A percentile compares a stretch with the other conserved stretches of the same genome.
phyloP scores from a whole-genome alignment of 2,113 vertebrate species.

The Hippocampus zosterae region DNA sequence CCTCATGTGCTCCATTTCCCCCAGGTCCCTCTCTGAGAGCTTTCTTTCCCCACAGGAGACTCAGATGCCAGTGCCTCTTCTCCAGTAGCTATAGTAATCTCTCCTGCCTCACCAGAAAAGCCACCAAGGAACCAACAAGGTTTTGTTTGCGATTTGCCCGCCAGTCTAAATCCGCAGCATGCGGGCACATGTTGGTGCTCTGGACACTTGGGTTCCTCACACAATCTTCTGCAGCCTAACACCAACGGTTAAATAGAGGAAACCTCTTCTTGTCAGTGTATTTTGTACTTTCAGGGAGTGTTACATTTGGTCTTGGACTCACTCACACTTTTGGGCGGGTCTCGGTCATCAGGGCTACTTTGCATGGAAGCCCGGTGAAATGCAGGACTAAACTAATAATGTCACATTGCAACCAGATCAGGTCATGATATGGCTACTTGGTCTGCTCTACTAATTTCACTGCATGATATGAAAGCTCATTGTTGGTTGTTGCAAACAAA shows the following conservation, averaged over 20 bases:
- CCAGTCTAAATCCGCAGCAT: conserved; percentile 51
- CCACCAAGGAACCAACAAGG: conserved; percentile 76
- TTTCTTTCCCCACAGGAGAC: conserved; percentile 69
- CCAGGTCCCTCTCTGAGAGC: conserved; percentile 46
- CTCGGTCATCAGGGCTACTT: conserved; percentile 26
- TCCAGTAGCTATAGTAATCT: conserved; percentile 74
- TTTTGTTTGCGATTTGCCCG: conserved; percentile 66
- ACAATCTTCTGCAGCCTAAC: conserved; percentile 31
- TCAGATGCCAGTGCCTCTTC: conserved; percentile 63
- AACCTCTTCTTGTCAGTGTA: background rate
- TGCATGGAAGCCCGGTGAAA: conserved; percentile 9
- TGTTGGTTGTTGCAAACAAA: background rate
- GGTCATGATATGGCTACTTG: background rate
- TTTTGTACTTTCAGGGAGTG: background rate
- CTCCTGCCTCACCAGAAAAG: conserved; percentile 77
- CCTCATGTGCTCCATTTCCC: conserved; percentile 12
- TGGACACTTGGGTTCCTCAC: conserved; percentile 10
- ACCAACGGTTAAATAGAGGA: conserved; percentile 11
- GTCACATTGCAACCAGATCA: background rate
- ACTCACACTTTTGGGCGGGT: conserved; percentile 23
- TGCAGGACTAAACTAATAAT: conserved; percentile 1
- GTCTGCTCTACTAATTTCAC: conserved; percentile 23
- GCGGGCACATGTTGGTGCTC: conserved; percentile 26
- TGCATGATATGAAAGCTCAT: conserved; percentile 14
- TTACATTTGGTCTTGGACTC: conserved; percentile 6